A percentile compares a stretch with the other conserved stretches of the same genome.
Conservation (phyloP, 2,888 invertebrate species). For the Ochlodes sylvanus region DNA sequence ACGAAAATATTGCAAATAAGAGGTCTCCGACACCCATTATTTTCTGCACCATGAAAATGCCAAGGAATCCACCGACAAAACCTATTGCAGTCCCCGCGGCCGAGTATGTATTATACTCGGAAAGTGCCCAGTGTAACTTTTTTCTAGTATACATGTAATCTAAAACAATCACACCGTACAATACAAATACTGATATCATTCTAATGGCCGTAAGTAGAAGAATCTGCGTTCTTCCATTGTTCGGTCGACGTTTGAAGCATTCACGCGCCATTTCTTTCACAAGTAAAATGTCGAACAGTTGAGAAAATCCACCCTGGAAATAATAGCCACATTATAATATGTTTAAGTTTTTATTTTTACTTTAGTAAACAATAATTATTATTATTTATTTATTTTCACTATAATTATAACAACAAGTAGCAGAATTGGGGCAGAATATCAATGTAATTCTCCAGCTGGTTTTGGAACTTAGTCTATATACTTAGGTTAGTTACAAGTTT, state of each 20-base stretch:
- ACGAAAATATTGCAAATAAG: constrained; percentile 50
- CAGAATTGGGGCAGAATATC: no score
- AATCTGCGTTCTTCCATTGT: constrained; percentile 74
- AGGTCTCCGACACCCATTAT: constrained; percentile 63
- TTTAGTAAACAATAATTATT: no score
- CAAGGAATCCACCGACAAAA: constrained; percentile 77
- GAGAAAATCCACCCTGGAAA: constrained; percentile 55
- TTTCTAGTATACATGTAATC: constrained; percentile 85
- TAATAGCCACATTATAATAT: neutral
- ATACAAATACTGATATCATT: constrained; percentile 58
- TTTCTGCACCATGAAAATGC: constrained; percentile 60
- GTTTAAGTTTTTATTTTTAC: no score
- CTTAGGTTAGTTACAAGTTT: no score
- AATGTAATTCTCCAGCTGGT: no score
- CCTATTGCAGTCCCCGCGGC: constrained; percentile 74
- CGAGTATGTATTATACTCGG: constrained; percentile 82
- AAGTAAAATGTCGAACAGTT: constrained; percentile 61
- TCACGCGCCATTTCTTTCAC: constrained; percentile 76
- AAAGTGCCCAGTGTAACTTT: constrained; percentile 86
- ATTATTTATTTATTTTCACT: no score
- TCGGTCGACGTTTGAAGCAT: constrained; percentile 74
- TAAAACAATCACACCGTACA: constrained; percentile 73
- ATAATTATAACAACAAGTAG: no score
- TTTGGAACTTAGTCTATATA: no score
- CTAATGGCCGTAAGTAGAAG: constrained; percentile 62